phyloP scores from a whole-genome alignment of 2,888 invertebrate genomes.

The Cheilosia soror region DNA sequence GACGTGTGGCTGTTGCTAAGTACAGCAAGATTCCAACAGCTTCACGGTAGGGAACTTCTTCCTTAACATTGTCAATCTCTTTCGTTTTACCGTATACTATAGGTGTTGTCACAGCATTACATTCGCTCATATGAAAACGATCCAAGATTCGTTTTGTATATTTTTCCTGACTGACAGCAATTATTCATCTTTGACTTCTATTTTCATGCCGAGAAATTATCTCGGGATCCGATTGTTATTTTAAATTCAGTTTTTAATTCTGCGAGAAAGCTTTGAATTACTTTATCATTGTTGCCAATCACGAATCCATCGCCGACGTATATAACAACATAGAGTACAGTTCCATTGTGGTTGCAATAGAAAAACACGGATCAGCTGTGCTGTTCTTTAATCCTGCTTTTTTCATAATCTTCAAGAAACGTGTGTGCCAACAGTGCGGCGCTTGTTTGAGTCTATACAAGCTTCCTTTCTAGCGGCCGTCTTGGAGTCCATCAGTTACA shows the following conservation, averaged over 20 bases:
- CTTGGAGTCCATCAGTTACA: conserved; percentile 14
- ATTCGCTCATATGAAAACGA: conserved; percentile 18
- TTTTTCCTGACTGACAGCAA: conserved; percentile 7
- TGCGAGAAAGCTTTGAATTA: conserved; percentile 12
- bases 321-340: conserved; percentile 15
- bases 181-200: conserved; percentile 7
- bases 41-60: conserved; percentile 15
- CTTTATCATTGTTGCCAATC: conserved; percentile 16
- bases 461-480: neutral
- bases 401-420: conserved; percentile 8
- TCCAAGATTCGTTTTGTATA: conserved; percentile 19
- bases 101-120: conserved; percentile 16
- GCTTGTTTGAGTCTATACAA: conserved; percentile 28
- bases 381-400: conserved; percentile 18
- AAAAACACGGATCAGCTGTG: conserved; percentile 25
- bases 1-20: conserved; percentile 16
- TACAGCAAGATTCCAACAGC: conserved; percentile 21
- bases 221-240: conserved; percentile 16
- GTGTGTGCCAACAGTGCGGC: conserved; percentile 19
- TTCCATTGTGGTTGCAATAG: conserved; percentile 20
- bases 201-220: conserved; percentile 36
- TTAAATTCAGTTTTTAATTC: conserved; percentile 26
- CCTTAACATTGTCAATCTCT: neutral
- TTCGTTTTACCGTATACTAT: neutral
- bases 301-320: conserved; percentile 10